Evolutionary conservation across 2,888 invertebrate species (phyloP).

Genomic region (Andricus quercusramuli): DNA sequence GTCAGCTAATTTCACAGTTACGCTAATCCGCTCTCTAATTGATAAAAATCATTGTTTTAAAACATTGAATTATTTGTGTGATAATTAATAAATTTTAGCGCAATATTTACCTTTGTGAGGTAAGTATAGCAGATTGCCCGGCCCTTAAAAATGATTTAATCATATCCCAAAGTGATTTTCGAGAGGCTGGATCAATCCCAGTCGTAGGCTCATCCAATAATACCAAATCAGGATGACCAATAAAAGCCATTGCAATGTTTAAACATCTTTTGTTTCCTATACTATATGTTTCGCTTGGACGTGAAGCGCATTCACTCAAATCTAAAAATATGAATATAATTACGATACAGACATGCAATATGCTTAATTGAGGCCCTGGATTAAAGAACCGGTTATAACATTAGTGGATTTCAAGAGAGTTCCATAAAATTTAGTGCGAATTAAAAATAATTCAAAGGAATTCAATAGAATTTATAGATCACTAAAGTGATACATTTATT

Average conservation of each 20-base stretch:
- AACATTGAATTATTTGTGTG: too few species aligned
- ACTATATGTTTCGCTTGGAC: slow-evolving; percentile 80
- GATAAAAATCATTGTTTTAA: too few species aligned
- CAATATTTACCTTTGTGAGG: slow-evolving; percentile 82
- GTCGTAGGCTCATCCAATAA: slow-evolving; percentile 88
- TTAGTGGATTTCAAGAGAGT: too few species aligned
- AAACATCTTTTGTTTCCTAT: slow-evolving; percentile 90
- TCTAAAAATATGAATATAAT: slow-evolving; percentile 58
- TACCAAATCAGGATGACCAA: slow-evolving; percentile 84
- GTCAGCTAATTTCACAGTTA: too few species aligned
- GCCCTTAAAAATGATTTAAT: slow-evolving; percentile 79
- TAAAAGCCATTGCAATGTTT: slow-evolving; percentile 87
- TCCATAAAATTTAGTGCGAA: too few species aligned
- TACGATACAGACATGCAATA: background rate
- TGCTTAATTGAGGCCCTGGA: background rate
- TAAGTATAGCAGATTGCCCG: slow-evolving; percentile 83
- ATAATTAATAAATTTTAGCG: too few species aligned
- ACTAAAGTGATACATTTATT: too few species aligned
- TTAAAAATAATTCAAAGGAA: too few species aligned
- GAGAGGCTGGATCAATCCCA: slow-evolving; percentile 85
- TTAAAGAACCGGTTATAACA: too few species aligned
- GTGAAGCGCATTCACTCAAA: slow-evolving; percentile 68
- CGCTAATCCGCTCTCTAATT: too few species aligned
- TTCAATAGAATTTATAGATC: too few species aligned
- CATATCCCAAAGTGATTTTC: slow-evolving; percentile 83